These are phyloP conservation scores for Peribatodes rhomboidaria DNA, from an alignment of 2,888 invertebrate species.

Conservation along the genomic window DNA sequence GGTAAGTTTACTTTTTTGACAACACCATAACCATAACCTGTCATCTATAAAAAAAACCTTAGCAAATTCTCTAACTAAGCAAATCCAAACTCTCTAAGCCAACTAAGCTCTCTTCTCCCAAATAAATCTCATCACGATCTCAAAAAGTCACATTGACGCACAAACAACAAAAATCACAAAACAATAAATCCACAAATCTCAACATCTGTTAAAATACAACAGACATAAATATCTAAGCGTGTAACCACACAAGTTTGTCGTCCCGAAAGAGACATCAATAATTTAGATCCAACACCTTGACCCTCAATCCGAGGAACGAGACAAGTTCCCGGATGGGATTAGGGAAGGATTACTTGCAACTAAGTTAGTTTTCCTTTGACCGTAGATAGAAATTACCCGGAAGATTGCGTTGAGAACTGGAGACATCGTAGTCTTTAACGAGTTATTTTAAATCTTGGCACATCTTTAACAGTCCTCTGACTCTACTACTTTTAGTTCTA, in stretches of 20 bases:
- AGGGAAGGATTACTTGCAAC: slow-evolving; percentile 48
- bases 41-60: too few species aligned
- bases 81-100: too few species aligned
- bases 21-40: too few species aligned
- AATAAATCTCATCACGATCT: too few species aligned
- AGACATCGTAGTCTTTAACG: slow-evolving; percentile 36
- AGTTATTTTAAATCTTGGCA: slow-evolving; percentile 1
- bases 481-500: too few species aligned
- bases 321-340: slow-evolving; percentile 52
- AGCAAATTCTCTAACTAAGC: too few species aligned
- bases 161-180: too few species aligned
- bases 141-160: too few species aligned
- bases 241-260: slow-evolving; percentile 10
- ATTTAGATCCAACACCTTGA: slow-evolving; percentile 35
- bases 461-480: neutral
- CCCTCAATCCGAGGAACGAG: slow-evolving; percentile 37
- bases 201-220: neutral
- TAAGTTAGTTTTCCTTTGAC: slow-evolving; percentile 49
- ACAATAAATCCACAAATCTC: neutral
- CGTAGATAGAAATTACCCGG: slow-evolving; percentile 48
- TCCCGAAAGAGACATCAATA: slow-evolving; percentile 34
- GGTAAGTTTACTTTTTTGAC: too few species aligned
- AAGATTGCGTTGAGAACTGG: slow-evolving; percentile 43
- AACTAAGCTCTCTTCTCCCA: too few species aligned
- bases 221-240: slow-evolving; percentile 13